Conservation (phyloP, 2,888 invertebrate species). For the Acronicta leporina region DNA sequence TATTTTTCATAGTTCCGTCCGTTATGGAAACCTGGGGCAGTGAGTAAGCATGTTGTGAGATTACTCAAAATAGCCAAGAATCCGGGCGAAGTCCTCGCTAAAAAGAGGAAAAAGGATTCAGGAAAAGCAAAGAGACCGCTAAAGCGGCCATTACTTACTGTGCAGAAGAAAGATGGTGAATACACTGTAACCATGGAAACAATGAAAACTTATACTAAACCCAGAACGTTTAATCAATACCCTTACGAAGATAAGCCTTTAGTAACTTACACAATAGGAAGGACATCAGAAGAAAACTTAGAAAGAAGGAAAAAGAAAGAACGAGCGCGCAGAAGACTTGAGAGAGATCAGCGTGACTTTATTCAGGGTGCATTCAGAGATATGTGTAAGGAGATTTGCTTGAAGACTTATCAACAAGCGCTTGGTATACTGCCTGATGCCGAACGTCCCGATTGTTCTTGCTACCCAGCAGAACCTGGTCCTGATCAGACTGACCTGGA, state of each 20-base stretch:
- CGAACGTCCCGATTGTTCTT: conserved; percentile 77
- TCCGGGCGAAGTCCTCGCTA: conserved; percentile 72
- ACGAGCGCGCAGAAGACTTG: conserved; percentile 75
- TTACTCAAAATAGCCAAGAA: conserved; percentile 77
- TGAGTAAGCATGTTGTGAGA: conserved; percentile 78
- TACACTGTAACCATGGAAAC: conserved; percentile 84
- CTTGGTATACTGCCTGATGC: conserved; percentile 76
- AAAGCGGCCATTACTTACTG: conserved; percentile 77
- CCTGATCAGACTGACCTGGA: conserved; percentile 68
- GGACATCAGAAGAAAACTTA: conserved; percentile 82
- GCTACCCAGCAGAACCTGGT: conserved; percentile 73
- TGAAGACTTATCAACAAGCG: conserved; percentile 84
- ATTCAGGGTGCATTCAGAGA: conserved; percentile 81
- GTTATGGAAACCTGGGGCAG: conserved; percentile 83
- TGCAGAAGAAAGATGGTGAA: conserved; percentile 82
- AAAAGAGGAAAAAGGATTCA: conserved; percentile 73
- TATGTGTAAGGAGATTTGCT: conserved; percentile 82
- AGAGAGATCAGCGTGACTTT: conserved; percentile 78
- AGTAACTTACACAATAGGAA: conserved; percentile 79
- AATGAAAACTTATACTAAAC: conserved; percentile 76
- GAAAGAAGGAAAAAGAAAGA: conserved; percentile 76
- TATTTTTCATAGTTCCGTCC: conserved; percentile 85
- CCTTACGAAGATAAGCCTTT: conserved; percentile 83
- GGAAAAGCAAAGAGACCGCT: conserved; percentile 72
- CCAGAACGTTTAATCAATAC: conserved; percentile 75